These are phyloP conservation scores for Sebastes oblongus DNA, from an alignment of 2,797 vertebrate genomes.

Conservation along the genomic window DNA sequence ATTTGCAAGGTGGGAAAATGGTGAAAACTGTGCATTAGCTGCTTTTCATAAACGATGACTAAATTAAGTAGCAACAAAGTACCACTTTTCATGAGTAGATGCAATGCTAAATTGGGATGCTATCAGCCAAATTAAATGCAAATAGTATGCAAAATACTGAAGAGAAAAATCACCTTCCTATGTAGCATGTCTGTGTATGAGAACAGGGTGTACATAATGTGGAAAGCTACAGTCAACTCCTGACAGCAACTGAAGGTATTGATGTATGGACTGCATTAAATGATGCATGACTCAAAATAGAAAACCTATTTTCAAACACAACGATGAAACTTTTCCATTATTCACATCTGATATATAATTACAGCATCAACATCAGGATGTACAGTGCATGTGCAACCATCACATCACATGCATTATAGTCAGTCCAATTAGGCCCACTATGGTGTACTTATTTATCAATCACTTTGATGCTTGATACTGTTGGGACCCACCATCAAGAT, in stretches of 20 bases:
- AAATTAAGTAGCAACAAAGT: constrained; percentile 7
- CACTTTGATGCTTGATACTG: background rate
- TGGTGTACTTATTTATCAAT: background rate
- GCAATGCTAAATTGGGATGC: background rate
- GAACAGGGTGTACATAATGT: constrained; percentile 2
- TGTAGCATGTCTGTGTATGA: background rate
- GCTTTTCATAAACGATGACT: background rate
- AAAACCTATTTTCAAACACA: background rate
- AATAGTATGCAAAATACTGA: constrained; percentile 27
- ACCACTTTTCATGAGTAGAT: background rate
- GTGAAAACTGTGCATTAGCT: background rate
- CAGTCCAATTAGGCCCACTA: background rate
- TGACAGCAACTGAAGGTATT: constrained; percentile 15
- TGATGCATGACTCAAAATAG: background rate
- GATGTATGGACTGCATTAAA: constrained; percentile 17
- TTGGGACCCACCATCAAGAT: too few species aligned
- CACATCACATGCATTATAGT: background rate
- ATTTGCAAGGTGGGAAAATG: background rate
- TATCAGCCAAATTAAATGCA: constrained; percentile 28
- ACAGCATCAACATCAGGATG: background rate
- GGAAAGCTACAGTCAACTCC: constrained; percentile 1
- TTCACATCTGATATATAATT: background rate
- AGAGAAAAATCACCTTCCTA: background rate
- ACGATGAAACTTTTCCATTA: background rate
- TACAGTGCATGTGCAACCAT: background rate